These are phyloP conservation scores for Morelia viridis DNA, from an alignment of 2,797 vertebrate genomes.

Conservation along the genomic window DNA sequence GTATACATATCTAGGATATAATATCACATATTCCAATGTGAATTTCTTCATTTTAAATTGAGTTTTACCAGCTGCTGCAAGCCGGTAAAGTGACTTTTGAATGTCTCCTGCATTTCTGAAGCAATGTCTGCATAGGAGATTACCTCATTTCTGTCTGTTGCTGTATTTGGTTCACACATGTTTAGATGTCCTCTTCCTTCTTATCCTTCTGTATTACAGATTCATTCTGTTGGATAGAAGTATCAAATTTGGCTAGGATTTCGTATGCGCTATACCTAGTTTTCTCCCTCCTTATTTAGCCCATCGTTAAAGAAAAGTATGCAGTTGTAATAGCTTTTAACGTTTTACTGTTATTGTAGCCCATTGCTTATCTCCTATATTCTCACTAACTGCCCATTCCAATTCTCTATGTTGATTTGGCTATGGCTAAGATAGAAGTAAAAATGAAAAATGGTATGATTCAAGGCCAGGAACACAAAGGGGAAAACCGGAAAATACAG, in stretches of 20 bases:
- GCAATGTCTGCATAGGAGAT: constrained; percentile 27
- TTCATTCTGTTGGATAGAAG: background rate
- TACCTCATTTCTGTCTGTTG: constrained; percentile 28
- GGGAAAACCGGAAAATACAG: background rate
- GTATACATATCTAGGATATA: constrained; percentile 3
- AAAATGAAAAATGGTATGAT: background rate
- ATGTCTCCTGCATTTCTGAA: constrained; percentile 27
- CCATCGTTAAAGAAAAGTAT: background rate
- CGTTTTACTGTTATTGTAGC: background rate
- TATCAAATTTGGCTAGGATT: background rate
- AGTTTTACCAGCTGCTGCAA: constrained; percentile 17
- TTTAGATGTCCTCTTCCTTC: constrained; percentile 9
- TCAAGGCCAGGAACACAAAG: background rate
- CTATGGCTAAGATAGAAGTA: background rate
- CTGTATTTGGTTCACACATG: constrained; percentile 32
- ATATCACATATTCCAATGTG: constrained; percentile 1
- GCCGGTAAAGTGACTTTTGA: constrained; percentile 19
- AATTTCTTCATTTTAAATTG: constrained; percentile 17
- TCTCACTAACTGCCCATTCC: background rate
- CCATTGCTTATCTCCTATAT: background rate
- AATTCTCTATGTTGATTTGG: background rate
- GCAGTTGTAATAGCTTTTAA: background rate
- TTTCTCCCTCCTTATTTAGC: background rate
- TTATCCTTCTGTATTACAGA: constrained; percentile 11
- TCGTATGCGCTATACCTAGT: background rate